phyloP scores from a whole-genome alignment of 2,797 vertebrate genomes.

The Echiichthys vipera region DNA sequence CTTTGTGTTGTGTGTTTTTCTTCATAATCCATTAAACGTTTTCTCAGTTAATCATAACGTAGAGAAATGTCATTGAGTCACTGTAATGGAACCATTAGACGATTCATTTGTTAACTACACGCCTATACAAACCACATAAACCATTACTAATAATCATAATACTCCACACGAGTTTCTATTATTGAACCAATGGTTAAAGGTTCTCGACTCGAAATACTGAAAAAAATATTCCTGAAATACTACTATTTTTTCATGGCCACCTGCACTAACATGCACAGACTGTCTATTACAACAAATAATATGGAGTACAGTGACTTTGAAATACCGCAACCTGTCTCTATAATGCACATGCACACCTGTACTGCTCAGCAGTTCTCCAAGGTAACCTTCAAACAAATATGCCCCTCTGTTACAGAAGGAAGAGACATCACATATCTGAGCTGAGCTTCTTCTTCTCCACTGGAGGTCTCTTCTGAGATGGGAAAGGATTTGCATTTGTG shows the following conservation, averaged over 20 bases:
- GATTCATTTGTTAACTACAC: not conserved
- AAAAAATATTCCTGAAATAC: no score
- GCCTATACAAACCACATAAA: not conserved
- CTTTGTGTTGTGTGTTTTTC: not conserved
- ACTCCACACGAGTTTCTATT: not conserved
- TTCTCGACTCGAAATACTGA: no score
- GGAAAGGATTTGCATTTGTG: conserved; percentile 73
- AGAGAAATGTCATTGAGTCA: not conserved
- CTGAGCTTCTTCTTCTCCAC: conserved; percentile 38
- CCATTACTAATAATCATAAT: not conserved
- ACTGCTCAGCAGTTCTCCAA: conserved; percentile 29
- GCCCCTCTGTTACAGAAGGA: conserved; percentile 9
- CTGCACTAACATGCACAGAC: no score
- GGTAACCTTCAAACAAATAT: conserved; percentile 59
- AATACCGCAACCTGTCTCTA: no score
- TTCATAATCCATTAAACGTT: not conserved
- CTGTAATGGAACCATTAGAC: not conserved
- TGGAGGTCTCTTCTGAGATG: conserved; percentile 64
- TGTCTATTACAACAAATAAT: no score
- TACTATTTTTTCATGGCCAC: no score
- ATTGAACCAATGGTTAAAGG: not conserved
- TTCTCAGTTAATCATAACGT: not conserved
- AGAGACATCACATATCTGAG: conserved; percentile 31
- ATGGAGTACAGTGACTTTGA: no score
- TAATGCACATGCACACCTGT: conserved; percentile 16